Conservation (phyloP, 2,113 vertebrate genomes). For the Tursiops truncatus region DNA sequence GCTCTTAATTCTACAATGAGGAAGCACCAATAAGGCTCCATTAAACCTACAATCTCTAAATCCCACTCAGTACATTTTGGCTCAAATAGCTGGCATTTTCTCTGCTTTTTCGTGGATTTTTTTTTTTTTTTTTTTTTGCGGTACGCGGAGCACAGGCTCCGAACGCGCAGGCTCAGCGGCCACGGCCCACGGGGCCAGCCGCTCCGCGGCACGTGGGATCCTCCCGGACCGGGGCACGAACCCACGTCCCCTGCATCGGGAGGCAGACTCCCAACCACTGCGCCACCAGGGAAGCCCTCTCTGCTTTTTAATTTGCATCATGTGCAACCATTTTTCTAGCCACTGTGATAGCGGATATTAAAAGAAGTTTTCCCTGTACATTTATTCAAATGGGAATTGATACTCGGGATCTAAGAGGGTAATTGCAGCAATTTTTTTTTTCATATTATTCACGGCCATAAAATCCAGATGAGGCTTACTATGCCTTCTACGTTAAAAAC, state of each 20-base stretch:
- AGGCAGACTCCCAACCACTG: too few relatives aligned
- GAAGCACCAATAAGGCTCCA: background rate
- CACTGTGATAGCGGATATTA: background rate
- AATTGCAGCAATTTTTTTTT: conserved; percentile 51
- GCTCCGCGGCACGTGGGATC: too few relatives aligned
- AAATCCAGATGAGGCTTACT: conserved; percentile 22
- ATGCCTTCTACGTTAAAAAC: conserved; percentile 11
- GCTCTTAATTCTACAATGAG: background rate
- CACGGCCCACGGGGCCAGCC: too few relatives aligned
- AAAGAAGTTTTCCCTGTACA: conserved; percentile 4
- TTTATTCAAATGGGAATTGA: conserved; percentile 22
- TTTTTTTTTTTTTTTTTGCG: too few relatives aligned
- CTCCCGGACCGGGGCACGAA: too few relatives aligned
- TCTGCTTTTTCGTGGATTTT: background rate
- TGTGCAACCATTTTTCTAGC: background rate
- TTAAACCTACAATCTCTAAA: background rate
- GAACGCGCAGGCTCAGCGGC: too few relatives aligned
- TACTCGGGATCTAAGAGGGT: background rate
- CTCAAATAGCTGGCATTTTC: background rate
- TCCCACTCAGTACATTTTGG: background rate
- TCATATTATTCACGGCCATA: background rate
- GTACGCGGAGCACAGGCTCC: too few relatives aligned
- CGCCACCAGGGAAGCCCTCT: background rate
- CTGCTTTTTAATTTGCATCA: background rate
- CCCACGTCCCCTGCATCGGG: too few relatives aligned